Conservation (phyloP, 2,113 vertebrate genomes). For the Tapirus terrestris region DNA sequence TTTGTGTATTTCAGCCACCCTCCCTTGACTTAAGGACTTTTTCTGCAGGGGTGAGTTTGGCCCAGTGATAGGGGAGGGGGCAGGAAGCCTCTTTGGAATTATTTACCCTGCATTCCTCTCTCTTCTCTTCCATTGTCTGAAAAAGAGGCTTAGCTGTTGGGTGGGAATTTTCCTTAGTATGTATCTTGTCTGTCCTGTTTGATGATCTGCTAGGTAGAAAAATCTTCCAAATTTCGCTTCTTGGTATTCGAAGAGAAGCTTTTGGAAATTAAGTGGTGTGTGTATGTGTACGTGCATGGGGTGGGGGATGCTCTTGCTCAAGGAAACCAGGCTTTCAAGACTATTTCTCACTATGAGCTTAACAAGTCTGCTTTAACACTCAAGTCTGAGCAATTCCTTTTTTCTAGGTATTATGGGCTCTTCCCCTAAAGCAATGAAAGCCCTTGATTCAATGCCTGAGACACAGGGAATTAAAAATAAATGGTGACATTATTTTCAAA, state of each 20-base stretch:
- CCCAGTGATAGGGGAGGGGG: background rate
- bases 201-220: background rate
- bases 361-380: conserved; percentile 42
- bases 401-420: background rate
- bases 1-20: background rate
- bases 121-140: background rate
- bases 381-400: background rate
- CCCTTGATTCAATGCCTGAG: background rate
- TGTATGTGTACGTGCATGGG: background rate
- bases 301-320: background rate
- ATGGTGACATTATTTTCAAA: conserved; percentile 56
- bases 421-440: background rate
- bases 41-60: background rate
- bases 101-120: background rate
- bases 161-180: background rate
- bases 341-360: background rate
- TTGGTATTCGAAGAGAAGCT: background rate
- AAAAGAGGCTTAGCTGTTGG: background rate
- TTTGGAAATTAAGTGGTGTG: background rate
- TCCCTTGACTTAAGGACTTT: background rate
- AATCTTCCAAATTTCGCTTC: background rate
- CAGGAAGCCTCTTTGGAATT: background rate
- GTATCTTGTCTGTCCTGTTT: background rate
- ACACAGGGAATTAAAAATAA: conserved; percentile 53
- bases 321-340: background rate